Base-by-base conservation (phyloP, 1,140 invertebrate genomes). In the Procambarus virginalis region DNA sequence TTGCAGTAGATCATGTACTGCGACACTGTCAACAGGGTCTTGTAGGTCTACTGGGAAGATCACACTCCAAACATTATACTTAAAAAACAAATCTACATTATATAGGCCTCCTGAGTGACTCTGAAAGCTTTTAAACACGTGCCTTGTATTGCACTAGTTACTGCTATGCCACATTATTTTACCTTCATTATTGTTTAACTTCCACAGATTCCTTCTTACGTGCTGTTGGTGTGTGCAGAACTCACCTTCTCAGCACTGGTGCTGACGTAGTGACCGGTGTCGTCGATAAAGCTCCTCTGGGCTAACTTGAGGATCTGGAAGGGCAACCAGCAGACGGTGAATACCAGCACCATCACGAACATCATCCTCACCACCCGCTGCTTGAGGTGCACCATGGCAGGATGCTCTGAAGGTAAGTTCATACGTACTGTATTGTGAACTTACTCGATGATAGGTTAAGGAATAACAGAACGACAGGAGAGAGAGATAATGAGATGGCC, bases 1-100 rank as follows among this genome's bases (percentile, higher is more conserved):
- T 96, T 97, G 6, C 95, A 91, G 76, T 96, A 96, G 90, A 96
- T 95, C 10, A 97, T 93, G 91, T 95, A 96, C 92, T 96, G 95
- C 0, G 96, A 95, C 2, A 95, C 93, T 91, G 96, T 96, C 95
- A 96, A 96, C 80, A 96, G 93, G 2, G 94, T 73, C 17, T 92
- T 81, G 70, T 93, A 92, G 0, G 89, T 79, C 93, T 93, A 89
- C 8, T 3, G 17, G 51, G 4, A 75, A 48, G n/a, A 49, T 20
- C 60, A 64, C 60, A 20, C 17, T 20, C 17, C 60, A 64, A 17
- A 20, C 12, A 64, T 20, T 64, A 64, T 4, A 20, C 60, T 64
- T 20, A 17, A 64, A 17, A 64, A 64, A 20, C 12, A 55, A 9
- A 5, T 12, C 12, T 9, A 55, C 51, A 55, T 55, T 55, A 55